Conservation (phyloP, 2,888 invertebrate species). For the Cheilosia pagana region DNA sequence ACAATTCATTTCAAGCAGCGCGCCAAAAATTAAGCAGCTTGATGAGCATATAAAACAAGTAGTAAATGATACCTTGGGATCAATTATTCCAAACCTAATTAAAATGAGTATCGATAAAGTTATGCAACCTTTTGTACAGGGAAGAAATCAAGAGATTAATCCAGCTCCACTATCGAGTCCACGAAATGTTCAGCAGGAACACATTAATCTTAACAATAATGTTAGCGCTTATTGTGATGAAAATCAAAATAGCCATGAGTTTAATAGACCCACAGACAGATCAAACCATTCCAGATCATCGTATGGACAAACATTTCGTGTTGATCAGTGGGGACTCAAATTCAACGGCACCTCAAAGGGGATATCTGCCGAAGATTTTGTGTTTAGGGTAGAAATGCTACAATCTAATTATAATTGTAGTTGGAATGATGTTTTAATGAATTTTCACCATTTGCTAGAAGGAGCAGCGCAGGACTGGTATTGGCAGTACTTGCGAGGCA, state of each 20-base stretch:
- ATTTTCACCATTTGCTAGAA: conserved; percentile 41
- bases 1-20: not conserved
- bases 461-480: conserved; percentile 47
- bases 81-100: not conserved
- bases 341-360: conserved; percentile 15
- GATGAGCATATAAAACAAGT: not conserved
- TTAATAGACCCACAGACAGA: conserved; percentile 1
- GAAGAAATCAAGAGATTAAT: not conserved
- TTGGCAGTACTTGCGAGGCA: conserved; percentile 32
- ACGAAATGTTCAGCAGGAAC: not conserved
- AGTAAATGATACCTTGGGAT: not conserved
- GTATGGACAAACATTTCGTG: not conserved
- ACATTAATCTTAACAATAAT: too few relatives aligned
- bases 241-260: too few relatives aligned
- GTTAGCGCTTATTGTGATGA: not conserved
- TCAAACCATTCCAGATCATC: not conserved
- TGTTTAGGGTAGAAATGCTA: conserved; percentile 43
- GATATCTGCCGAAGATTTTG: conserved; percentile 48
- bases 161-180: not conserved
- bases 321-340: conserved; percentile 11
- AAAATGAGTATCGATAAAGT: not conserved
- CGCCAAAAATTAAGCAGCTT: not conserved
- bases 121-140: too few relatives aligned
- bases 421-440: conserved; percentile 42
- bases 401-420: conserved; percentile 14